phyloP scores from a whole-genome alignment of 1,140 invertebrate genomes.

The Schlechtendalia chinensis region DNA sequence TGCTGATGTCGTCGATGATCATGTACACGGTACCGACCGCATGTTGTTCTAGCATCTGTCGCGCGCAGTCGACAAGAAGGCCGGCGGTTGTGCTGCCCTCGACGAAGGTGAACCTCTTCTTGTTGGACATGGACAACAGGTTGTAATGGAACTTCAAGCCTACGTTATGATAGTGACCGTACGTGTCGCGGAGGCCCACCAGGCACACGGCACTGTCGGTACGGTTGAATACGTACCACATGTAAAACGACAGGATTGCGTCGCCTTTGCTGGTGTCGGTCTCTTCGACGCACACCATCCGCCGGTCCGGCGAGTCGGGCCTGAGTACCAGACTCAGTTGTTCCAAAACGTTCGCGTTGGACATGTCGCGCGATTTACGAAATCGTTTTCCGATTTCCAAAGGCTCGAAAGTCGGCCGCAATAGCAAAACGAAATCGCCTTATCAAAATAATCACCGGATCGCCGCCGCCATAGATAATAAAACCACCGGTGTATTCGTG shows the following conservation, averaged over 20 bases:
- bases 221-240: slow-evolving; percentile 13
- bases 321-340: neutral
- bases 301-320: neutral
- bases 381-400: too few relatives aligned
- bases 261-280: slow-evolving; percentile 1
- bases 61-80: neutral
- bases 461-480: too few relatives aligned
- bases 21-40: neutral
- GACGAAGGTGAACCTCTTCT: neutral
- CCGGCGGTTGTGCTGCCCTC: neutral
- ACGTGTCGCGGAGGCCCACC: neutral
- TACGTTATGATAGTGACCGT: slow-evolving; percentile 25
- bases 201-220: neutral
- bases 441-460: too few relatives aligned
- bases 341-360: slow-evolving; percentile 13
- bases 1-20: slow-evolving; percentile 10
- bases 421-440: too few relatives aligned
- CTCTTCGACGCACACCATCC: slow-evolving; percentile 15
- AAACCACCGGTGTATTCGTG: too few relatives aligned
- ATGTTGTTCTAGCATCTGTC: neutral
- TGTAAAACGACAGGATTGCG: slow-evolving; percentile 1
- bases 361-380: neutral
- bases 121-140: neutral
- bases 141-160: slow-evolving; percentile 24
- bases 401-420: too few relatives aligned